Conservation (phyloP, 2,888 invertebrate species). For the Choristoneura rosaceana region DNA sequence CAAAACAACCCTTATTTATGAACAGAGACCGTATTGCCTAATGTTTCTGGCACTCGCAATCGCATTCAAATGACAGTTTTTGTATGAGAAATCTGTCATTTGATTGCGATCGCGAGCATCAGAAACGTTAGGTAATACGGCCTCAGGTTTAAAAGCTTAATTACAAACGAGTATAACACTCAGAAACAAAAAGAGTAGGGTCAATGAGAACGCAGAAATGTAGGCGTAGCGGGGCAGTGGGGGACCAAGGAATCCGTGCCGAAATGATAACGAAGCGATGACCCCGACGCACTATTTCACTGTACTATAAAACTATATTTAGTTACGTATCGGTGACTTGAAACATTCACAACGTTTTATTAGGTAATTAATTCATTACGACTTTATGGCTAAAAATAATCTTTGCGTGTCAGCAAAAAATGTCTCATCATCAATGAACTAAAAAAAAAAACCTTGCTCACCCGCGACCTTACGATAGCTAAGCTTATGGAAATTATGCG, state of each 20-base stretch:
- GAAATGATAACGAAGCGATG: slow-evolving; percentile 81
- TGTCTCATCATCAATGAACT: too few relatives aligned
- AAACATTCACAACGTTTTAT: background rate
- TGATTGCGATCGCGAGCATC: too few relatives aligned
- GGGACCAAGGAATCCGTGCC: slow-evolving; percentile 81
- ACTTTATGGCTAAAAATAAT: background rate
- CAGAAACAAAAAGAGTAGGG: slow-evolving; percentile 1
- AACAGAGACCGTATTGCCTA: too few relatives aligned
- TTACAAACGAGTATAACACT: background rate
- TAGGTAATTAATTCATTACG: background rate
- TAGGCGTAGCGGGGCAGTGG: slow-evolving; percentile 53
- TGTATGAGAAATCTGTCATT: too few relatives aligned
- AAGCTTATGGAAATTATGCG: too few relatives aligned
- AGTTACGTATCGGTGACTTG: slow-evolving; percentile 48
- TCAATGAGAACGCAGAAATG: slow-evolving; percentile 27
- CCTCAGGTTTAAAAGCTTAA: background rate
- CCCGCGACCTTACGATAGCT: too few relatives aligned
- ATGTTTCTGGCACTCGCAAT: too few relatives aligned
- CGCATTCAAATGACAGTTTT: too few relatives aligned
- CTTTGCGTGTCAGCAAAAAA: too few relatives aligned
- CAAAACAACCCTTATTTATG: too few relatives aligned
- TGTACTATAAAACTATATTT: slow-evolving; percentile 54
- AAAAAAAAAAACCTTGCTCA: too few relatives aligned
- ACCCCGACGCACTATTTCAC: slow-evolving; percentile 57
- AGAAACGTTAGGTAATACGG: too few relatives aligned